These are phyloP conservation scores for Pseudomyrmex flavicornis DNA, from an alignment of 1,140 invertebrate species.

Conservation along the genomic window DNA sequence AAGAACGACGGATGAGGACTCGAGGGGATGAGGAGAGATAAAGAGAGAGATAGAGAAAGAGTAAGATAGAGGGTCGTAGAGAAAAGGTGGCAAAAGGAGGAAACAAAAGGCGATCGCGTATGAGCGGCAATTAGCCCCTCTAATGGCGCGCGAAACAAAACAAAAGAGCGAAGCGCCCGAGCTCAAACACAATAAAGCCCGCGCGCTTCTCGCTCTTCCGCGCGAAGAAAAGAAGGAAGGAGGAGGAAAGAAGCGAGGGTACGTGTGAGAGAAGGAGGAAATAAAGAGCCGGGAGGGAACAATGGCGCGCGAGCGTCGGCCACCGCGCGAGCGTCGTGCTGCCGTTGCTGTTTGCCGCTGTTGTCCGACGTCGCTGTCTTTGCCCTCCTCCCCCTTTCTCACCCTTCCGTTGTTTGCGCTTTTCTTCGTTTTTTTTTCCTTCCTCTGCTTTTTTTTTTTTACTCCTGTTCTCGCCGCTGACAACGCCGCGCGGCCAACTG, in stretches of 20 bases:
- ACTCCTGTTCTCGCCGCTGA: constrained; percentile 60
- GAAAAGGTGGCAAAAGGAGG: constrained; percentile 78
- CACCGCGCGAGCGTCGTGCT: constrained; percentile 64
- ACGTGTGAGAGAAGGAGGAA: constrained; percentile 51
- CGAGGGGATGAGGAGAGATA: constrained; percentile 11
- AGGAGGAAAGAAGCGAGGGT: constrained; percentile 35
- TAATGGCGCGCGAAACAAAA: constrained; percentile 84
- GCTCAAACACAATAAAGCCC: constrained; percentile 80
- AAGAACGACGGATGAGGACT: no score
- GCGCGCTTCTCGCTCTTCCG: constrained; percentile 38
- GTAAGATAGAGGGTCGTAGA: constrained; percentile 61
- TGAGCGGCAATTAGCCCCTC: constrained; percentile 84
- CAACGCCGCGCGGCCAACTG: constrained; percentile 51
- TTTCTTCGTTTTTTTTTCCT: constrained; percentile 56
- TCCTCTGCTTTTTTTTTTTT: constrained; percentile 22
- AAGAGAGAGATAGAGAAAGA: background rate
- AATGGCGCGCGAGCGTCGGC: constrained; percentile 70
- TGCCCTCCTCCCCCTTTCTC: constrained; percentile 8
- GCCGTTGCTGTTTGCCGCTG: constrained; percentile 61
- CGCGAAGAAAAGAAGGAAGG: constrained; percentile 51
- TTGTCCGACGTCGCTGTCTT: constrained; percentile 49
- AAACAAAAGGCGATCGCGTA: constrained; percentile 84
- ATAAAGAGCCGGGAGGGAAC: constrained; percentile 74
- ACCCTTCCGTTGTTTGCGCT: constrained; percentile 13
- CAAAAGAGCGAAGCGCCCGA: constrained; percentile 79